Percentiles rank a stretch among this genome's conserved stretches.
phyloP scores from a whole-genome alignment of 2,113 vertebrate species.

The Pomatostomus ruficeps region DNA sequence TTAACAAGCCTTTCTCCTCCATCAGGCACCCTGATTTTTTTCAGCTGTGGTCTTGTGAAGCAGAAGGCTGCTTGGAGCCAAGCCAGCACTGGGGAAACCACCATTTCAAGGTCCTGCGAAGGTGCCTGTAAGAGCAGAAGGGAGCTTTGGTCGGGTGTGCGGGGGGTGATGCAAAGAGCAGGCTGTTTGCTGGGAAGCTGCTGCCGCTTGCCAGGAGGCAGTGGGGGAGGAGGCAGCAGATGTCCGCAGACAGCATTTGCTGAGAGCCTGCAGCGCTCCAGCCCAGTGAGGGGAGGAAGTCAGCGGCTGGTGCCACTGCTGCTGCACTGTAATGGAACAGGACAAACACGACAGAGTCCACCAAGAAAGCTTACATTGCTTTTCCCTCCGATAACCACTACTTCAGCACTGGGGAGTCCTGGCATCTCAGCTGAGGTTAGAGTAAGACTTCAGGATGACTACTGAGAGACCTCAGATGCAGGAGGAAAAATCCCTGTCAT shows the following conservation, averaged over 20 bases:
- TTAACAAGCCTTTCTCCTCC: not conserved
- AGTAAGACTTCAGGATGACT: not conserved
- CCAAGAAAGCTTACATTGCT: not conserved
- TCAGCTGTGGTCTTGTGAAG: not conserved
- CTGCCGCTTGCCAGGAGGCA: constrained; percentile 11
- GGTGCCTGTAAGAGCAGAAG: constrained; percentile 25
- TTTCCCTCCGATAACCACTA: not conserved
- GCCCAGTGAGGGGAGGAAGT: not conserved
- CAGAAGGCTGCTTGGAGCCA: not conserved
- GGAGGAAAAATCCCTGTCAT: not conserved
- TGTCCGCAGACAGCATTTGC: constrained; percentile 33
- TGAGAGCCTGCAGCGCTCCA: not conserved
- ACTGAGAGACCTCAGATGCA: not conserved
- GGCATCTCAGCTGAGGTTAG: not conserved
- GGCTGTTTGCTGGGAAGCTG: constrained; percentile 39
- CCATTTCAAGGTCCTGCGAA: constrained; percentile 33
- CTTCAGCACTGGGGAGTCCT: not conserved
- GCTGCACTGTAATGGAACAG: not conserved
- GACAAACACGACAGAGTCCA: not conserved
- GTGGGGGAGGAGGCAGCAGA: constrained; percentile 58
- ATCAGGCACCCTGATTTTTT: constrained; percentile 1
- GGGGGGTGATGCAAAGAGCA: not conserved
- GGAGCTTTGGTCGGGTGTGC: not conserved
- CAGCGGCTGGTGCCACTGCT: constrained; percentile 14
- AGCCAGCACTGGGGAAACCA: not conserved